Conservation (phyloP, 2,888 invertebrate genomes). For the Colostygia pectinataria region DNA sequence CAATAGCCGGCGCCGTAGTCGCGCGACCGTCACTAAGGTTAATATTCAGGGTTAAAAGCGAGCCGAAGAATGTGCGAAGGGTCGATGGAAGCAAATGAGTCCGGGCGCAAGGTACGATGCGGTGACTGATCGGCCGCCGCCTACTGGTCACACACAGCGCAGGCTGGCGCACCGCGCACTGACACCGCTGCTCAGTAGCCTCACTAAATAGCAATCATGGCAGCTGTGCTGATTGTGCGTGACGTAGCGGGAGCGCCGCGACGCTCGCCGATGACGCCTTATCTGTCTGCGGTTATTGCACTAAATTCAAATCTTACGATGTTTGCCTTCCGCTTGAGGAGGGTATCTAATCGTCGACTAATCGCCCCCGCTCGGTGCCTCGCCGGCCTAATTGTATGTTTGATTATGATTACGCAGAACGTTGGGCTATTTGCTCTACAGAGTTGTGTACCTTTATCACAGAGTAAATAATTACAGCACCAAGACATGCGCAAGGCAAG, state of each 20-base stretch:
- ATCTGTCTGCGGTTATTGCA: slow-evolving; percentile 18
- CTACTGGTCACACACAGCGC: too few species aligned
- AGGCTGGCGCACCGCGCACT: too few species aligned
- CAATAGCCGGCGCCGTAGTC: too few species aligned
- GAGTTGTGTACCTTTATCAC: not conserved
- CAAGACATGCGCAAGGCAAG: too few species aligned
- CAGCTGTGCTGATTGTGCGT: too few species aligned
- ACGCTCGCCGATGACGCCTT: not conserved
- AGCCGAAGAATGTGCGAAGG: not conserved
- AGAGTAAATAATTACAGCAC: not conserved
- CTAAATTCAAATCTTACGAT: slow-evolving; percentile 22
- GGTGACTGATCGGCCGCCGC: slow-evolving; percentile 1
- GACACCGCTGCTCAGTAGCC: too few species aligned
- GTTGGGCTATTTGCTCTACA: slow-evolving; percentile 17
- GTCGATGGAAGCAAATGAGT: not conserved
- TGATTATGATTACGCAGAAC: slow-evolving; percentile 27
- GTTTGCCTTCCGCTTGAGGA: slow-evolving; percentile 35
- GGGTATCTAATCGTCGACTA: slow-evolving; percentile 31
- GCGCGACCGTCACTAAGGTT: not conserved
- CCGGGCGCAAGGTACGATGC: not conserved
- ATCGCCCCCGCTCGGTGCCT: slow-evolving; percentile 8
- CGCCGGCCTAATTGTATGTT: slow-evolving; percentile 29
- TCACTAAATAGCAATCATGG: too few species aligned
- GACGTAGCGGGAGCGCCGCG: too few species aligned
- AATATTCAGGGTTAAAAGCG: not conserved